Base-by-base conservation (phyloP, 2,797 vertebrate species). In the Peromyscus aztecus region DNA sequence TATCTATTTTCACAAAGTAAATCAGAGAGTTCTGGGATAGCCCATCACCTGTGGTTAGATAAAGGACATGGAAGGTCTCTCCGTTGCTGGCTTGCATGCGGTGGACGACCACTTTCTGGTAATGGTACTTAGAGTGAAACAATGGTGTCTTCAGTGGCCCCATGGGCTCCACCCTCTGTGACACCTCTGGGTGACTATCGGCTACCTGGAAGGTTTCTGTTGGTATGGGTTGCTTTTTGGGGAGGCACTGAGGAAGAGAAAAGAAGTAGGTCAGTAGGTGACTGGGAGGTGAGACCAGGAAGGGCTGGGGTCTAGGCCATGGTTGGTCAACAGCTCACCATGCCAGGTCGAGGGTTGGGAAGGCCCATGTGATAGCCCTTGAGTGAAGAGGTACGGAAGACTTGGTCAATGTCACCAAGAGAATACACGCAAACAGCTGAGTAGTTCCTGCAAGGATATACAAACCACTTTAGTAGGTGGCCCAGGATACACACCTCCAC, bases 181-280 rank as follows among this genome's bases (percentile, higher is more conserved):
- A 95, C 91, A 99, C 98, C 96, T 99, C 98, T 0, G 98, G 98
- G 96, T 99, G 97, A 96, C 98, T 98, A 96, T 99, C 98, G 0
- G 98, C 98, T n/a, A 99, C 98, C 96, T 98, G 98, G 98, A 99
- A 99, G 19, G 98, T 99, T 90, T 98, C 98, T 0, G 97, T 97
- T 0, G 98, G 98, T 24, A 98, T 98, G 24, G 97, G 97, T 57
- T 98, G 97, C 6, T 96, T 97, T 0, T 95, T 87, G 14, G 95
- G 97, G 96, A 97, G 98, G 85, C 98, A 99, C 98, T 99, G 93
- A 3, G 0, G 14, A 90, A 75, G 77, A 93, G 59, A 86, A 31
- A 65, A 63, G 57, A 63, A 37, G 46, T 3, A 3, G 27, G 57
- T 97, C 40, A 96, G 91, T 1, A 75, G 10, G 40, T 7, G 0